phyloP scores from a whole-genome alignment of 2,888 invertebrate genomes.

The Monopis laevigella region DNA sequence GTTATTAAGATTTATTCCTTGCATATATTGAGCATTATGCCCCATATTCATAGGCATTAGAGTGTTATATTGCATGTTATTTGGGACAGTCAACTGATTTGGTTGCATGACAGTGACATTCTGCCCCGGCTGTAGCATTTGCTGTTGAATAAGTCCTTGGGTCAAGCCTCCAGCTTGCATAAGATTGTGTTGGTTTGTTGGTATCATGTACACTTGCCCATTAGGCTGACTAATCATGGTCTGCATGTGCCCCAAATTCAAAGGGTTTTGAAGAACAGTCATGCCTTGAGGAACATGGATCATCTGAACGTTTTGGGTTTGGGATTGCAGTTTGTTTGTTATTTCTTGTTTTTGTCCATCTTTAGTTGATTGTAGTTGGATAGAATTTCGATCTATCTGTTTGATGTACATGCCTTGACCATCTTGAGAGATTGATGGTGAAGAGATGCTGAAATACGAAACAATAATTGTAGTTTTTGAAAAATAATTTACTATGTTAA shows the following conservation, averaged over 20 bases:
- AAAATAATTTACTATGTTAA: too few species aligned
- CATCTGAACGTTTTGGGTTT: slow-evolving; percentile 56
- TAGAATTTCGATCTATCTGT: slow-evolving; percentile 51
- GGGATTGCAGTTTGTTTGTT: slow-evolving; percentile 40
- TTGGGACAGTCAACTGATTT: slow-evolving; percentile 48
- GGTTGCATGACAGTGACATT: slow-evolving; percentile 60
- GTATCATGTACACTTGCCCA: slow-evolving; percentile 60
- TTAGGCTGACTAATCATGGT: slow-evolving; percentile 49
- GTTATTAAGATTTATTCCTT: slow-evolving; percentile 48
- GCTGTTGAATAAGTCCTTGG: slow-evolving; percentile 43
- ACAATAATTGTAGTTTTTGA: too few species aligned
- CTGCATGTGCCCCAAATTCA: slow-evolving; percentile 51
- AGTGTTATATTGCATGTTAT: slow-evolving; percentile 53
- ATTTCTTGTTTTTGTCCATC: slow-evolving; percentile 50
- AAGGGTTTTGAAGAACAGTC: slow-evolving; percentile 47
- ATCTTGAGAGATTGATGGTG: slow-evolving; percentile 41
- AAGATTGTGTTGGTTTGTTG: slow-evolving; percentile 46
- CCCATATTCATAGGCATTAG: slow-evolving; percentile 51
- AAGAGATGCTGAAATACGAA: too few species aligned
- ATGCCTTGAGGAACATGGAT: slow-evolving; percentile 57
- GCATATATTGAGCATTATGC: slow-evolving; percentile 49
- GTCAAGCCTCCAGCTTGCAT: slow-evolving; percentile 39
- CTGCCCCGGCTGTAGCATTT: slow-evolving; percentile 47
- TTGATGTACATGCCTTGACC: slow-evolving; percentile 55
- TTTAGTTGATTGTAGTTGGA: slow-evolving; percentile 50